Evolutionary conservation across 2,888 invertebrate genomes (phyloP), one percentile per base, ranked within the genome.

Genomic region (Agriopis marginaria): DNA sequence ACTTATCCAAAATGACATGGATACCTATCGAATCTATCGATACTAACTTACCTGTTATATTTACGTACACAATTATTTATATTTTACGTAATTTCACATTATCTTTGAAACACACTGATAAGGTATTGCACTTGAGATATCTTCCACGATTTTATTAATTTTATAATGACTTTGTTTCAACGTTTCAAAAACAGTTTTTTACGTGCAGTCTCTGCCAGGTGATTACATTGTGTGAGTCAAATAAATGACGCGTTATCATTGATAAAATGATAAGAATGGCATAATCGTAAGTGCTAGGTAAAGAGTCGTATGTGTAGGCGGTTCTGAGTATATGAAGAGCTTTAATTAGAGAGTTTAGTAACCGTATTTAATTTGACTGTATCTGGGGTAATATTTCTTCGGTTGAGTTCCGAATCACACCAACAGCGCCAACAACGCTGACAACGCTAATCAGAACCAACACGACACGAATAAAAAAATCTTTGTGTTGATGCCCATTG

Each of bases 161-260:
- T 71, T 67, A 32, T 50, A 67, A 67, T 61, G 65, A 73, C 68
- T 73, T 63, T 71, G 55, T 60, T 71, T 72, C 45, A 10, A 56
- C 70, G 55, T 60, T 71, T 72, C 45, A 10, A 56, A 39, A 51
- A 44, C 54, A 71, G 68, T 78, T 70, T 72, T 68, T 75, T 71
- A 86, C 89, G 89, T 89, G 86, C 82, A 80, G 76, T 73, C 81
- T 70, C 75, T 59, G 68, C 79, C 73, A 76, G 71, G 74, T 76
- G 85, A 84, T 85, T 85, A 85, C 86, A 88, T 87, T 86, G 88
- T 90, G 80, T 90, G 91, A 88, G 82, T 86, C 86, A 87, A 89
- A 90, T 85, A 84, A 70, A 75, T 87, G 88, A 89, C 86, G 87
- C 83, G 84, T 89, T 92, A 91, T 92, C 92, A 82, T 77, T 86